Conservation (phyloP, 2,113 vertebrate species). For the Orcinus orca region DNA sequence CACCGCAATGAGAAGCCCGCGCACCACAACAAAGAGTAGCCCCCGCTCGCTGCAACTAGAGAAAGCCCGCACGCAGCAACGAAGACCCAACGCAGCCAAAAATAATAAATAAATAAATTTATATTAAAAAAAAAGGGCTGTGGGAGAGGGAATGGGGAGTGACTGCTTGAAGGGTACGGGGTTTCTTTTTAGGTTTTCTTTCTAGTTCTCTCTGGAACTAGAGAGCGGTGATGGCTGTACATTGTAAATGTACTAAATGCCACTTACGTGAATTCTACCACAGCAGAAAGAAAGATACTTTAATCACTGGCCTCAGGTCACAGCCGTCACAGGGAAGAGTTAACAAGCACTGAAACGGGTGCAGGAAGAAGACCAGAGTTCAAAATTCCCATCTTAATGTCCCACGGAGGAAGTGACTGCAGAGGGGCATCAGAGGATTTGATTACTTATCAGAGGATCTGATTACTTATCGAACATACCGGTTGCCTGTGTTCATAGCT, state of each 20-base stretch:
- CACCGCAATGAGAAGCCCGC: too few relatives aligned
- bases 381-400: background rate
- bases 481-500: background rate
- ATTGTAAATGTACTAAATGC: background rate
- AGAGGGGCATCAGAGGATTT: background rate
- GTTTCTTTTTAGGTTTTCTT: background rate
- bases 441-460: background rate
- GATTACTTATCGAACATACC: background rate
- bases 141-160: accelerated
- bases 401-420: background rate
- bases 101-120: too few relatives aligned
- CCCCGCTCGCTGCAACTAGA: too few relatives aligned
- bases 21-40: too few relatives aligned
- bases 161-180: background rate
- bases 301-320: background rate
- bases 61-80: too few relatives aligned
- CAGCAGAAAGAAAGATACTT: background rate
- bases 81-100: too few relatives aligned
- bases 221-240: background rate
- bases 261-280: background rate
- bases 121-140: background rate
- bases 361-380: background rate
- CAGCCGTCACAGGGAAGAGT: background rate
- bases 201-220: too few relatives aligned
- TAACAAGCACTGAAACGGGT: background rate